Percentiles rank a stretch among this genome's conserved stretches.
phyloP scores from a whole-genome alignment of 2,113 vertebrate genomes.

The Empidonax traillii region DNA sequence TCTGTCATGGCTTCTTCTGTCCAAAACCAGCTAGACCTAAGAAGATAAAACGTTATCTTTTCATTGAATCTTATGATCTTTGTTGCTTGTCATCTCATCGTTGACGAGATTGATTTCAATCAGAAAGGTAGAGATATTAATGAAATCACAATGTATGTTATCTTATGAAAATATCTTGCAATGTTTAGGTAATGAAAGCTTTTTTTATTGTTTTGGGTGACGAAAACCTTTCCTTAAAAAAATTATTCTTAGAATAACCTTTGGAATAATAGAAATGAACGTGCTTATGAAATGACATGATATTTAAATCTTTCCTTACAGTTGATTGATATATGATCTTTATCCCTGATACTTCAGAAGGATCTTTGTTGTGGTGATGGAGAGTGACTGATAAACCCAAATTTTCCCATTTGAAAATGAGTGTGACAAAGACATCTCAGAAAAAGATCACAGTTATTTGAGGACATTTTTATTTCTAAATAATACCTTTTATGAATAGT shows the following conservation, averaged over 20 bases:
- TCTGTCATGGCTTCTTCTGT: not conserved
- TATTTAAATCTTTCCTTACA: not conserved
- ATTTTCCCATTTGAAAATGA: not conserved
- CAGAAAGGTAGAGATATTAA: not conserved
- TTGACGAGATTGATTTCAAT: not conserved
- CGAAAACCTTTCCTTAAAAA: rapidly evolving
- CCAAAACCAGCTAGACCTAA: not conserved
- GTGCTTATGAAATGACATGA: not conserved
- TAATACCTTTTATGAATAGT: rapidly evolving
- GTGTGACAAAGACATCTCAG: not conserved
- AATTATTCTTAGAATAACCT: not conserved
- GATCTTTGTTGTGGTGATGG: not conserved
- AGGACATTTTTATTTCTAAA: not conserved
- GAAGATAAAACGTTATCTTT: not conserved
- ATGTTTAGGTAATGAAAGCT: not conserved
- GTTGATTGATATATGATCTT: not conserved
- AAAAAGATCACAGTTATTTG: not conserved
- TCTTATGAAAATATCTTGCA: not conserved
- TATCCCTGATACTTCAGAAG: not conserved
- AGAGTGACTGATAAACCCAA: not conserved
- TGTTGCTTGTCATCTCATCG: not conserved
- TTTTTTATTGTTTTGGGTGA: not conserved
- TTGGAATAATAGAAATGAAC: not conserved
- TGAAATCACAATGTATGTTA: not conserved
- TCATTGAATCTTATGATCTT: not conserved